Percentiles rank a stretch among this genome's conserved stretches.
Conservation (phyloP, 2,797 vertebrate species). For the Coluber constrictor region DNA sequence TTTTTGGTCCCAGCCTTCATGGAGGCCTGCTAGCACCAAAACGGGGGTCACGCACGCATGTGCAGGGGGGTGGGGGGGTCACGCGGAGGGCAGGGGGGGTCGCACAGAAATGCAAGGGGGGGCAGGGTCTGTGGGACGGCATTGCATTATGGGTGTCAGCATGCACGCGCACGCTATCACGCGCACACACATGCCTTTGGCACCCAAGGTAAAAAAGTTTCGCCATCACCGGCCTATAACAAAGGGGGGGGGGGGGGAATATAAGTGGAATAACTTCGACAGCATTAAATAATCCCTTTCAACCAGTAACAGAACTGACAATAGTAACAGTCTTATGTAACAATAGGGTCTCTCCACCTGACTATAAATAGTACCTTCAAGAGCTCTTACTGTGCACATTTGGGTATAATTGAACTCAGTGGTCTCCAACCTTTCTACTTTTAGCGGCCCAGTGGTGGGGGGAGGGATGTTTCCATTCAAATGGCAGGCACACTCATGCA, state of each 20-base stretch:
- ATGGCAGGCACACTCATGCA: background rate
- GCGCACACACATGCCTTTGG: too few relatives aligned
- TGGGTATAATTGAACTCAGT: background rate
- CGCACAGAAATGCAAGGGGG: too few relatives aligned
- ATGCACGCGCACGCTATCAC: too few relatives aligned
- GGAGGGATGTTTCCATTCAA: background rate
- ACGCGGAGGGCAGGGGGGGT: too few relatives aligned
- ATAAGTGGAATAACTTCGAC: background rate
- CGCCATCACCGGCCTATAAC: background rate
- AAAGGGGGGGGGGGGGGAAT: background rate
- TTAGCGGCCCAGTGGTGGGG: background rate
- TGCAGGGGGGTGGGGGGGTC: too few relatives aligned
- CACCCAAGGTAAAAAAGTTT: too few relatives aligned
- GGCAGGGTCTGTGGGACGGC: too few relatives aligned
- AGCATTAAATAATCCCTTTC: background rate
- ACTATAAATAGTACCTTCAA: background rate
- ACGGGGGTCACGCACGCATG: too few relatives aligned
- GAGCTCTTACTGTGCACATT: background rate
- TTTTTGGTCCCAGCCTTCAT: too few relatives aligned
- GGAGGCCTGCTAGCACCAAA: too few relatives aligned
- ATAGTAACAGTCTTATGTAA: background rate
- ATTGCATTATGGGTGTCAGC: too few relatives aligned
- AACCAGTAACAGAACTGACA: background rate
- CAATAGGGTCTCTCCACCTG: background rate
- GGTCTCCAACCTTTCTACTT: background rate